Percentiles rank a stretch among this genome's conserved stretches.
phyloP scores from a whole-genome alignment of 1,140 invertebrate species.

The Olivierus martensii region DNA sequence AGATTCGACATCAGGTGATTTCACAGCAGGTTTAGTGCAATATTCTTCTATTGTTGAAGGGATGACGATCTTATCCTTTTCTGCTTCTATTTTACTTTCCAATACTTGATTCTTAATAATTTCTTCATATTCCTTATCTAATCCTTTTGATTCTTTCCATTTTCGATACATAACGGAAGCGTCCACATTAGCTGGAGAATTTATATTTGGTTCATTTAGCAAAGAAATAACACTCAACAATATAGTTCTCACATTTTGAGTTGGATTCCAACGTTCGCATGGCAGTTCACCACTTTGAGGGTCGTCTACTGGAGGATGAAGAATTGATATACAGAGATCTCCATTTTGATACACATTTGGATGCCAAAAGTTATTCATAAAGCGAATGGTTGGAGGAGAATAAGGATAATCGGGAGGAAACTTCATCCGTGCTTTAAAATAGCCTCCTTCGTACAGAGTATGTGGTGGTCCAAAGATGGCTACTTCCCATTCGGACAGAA shows the following conservation, averaged over 20 bases:
- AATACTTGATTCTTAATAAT: slow-evolving; percentile 63
- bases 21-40: slow-evolving; percentile 53
- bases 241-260: slow-evolving; percentile 96
- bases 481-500: slow-evolving; percentile 99
- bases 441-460: slow-evolving; percentile 96
- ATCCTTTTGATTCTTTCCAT: slow-evolving; percentile 95
- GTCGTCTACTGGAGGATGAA: slow-evolving; percentile 96
- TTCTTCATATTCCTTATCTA: slow-evolving; percentile 98
- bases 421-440: slow-evolving; percentile 82
- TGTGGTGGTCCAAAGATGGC: slow-evolving; percentile 98
- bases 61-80: slow-evolving; percentile 90
- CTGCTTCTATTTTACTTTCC: slow-evolving; percentile 63
- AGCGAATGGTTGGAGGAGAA: slow-evolving; percentile 89
- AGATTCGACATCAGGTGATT: no score
- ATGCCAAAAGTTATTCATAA: slow-evolving; percentile 98
- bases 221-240: slow-evolving; percentile 95
- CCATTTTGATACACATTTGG: slow-evolving; percentile 99
- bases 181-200: slow-evolving; percentile 99
- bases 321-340: slow-evolving; percentile 95
- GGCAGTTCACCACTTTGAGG: slow-evolving; percentile 95
- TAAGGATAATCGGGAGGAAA: slow-evolving; percentile 71
- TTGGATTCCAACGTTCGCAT: slow-evolving; percentile 99
- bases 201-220: slow-evolving; percentile 98
- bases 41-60: slow-evolving; percentile 97
- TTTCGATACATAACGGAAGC: slow-evolving; percentile 98